phyloP scores from a whole-genome alignment of 1,140 invertebrate species.

The Dreissena polymorpha region DNA sequence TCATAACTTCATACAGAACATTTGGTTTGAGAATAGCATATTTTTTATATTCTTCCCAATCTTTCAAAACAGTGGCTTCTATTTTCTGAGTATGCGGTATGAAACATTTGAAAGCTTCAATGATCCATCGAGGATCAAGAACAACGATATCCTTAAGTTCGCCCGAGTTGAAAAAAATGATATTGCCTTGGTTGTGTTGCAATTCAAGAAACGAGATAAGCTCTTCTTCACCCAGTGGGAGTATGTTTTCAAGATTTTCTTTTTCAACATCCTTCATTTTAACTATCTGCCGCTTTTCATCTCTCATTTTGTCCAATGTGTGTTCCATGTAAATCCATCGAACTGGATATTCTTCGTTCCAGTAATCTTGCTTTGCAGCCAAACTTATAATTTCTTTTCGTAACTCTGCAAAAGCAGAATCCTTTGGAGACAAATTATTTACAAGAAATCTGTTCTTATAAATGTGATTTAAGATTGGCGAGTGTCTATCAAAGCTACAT shows the following conservation, averaged over 20 bases:
- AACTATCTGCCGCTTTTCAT: slow-evolving; percentile 25
- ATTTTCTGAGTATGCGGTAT: slow-evolving; percentile 17
- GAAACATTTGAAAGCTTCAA: slow-evolving; percentile 44
- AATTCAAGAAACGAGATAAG: slow-evolving; percentile 15
- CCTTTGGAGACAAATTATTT: slow-evolving; percentile 12
- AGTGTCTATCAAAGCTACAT: neutral
- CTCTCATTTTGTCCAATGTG: neutral
- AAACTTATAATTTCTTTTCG: slow-evolving; percentile 14
- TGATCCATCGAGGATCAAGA: slow-evolving; percentile 35
- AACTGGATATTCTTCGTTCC: slow-evolving; percentile 18
- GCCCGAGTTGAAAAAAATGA: slow-evolving; percentile 23
- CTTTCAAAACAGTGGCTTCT: neutral
- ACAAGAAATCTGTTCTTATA: slow-evolving; percentile 29
- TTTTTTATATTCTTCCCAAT: slow-evolving; percentile 22
- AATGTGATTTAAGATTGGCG: neutral
- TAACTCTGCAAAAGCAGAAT: slow-evolving; percentile 7
- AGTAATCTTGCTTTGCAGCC: slow-evolving; percentile 26
- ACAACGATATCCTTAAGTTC: slow-evolving; percentile 10
- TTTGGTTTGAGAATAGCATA: slow-evolving; percentile 11
- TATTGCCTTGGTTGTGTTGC: slow-evolving; percentile 25
- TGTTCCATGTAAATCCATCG: slow-evolving; percentile 26
- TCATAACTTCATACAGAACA: slow-evolving; percentile 34
- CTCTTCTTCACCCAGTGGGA: slow-evolving; percentile 1
- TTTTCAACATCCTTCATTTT: neutral
- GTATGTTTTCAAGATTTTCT: neutral